Evolutionary conservation across 2,797 vertebrate genomes (phyloP).

Genomic region (Echiichthys vipera): DNA sequence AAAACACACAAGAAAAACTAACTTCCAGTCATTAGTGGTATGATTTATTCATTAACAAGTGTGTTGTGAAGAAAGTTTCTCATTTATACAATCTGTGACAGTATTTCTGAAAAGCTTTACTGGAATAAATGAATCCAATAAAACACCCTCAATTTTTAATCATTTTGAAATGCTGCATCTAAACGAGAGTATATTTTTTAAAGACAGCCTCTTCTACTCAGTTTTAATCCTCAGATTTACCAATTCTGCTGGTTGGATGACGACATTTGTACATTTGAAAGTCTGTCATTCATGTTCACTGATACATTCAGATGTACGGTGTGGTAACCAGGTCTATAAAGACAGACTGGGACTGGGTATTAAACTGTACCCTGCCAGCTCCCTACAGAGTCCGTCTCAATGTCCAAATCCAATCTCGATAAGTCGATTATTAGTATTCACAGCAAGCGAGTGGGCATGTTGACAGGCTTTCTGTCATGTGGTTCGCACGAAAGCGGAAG

Average conservation of each 20-base stretch:
- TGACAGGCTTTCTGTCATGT: too few relatives aligned
- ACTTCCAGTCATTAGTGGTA: slow-evolving; percentile 68
- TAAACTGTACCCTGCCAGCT: too few relatives aligned
- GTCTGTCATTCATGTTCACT: too few relatives aligned
- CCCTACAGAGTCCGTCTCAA: too few relatives aligned
- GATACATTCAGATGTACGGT: too few relatives aligned
- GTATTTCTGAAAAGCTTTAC: slow-evolving; percentile 35
- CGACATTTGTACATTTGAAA: neutral
- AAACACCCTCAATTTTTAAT: slow-evolving; percentile 35
- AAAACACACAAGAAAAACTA: slow-evolving; percentile 64
- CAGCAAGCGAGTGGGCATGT: too few relatives aligned
- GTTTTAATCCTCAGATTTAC: neutral
- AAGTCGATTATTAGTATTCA: too few relatives aligned
- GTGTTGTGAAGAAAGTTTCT: slow-evolving; percentile 61
- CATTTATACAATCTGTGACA: slow-evolving; percentile 49
- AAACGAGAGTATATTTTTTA: neutral
- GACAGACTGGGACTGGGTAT: too few relatives aligned
- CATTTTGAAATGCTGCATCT: neutral
- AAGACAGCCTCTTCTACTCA: neutral
- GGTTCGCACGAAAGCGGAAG: too few relatives aligned
- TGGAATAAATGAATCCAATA: neutral
- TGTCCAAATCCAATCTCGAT: too few relatives aligned
- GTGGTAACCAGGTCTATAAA: too few relatives aligned
- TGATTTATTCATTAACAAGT: slow-evolving; percentile 77
- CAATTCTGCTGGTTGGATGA: neutral